phyloP scores from a whole-genome alignment of 2,888 invertebrate species.

The Chironomus tentans region DNA sequence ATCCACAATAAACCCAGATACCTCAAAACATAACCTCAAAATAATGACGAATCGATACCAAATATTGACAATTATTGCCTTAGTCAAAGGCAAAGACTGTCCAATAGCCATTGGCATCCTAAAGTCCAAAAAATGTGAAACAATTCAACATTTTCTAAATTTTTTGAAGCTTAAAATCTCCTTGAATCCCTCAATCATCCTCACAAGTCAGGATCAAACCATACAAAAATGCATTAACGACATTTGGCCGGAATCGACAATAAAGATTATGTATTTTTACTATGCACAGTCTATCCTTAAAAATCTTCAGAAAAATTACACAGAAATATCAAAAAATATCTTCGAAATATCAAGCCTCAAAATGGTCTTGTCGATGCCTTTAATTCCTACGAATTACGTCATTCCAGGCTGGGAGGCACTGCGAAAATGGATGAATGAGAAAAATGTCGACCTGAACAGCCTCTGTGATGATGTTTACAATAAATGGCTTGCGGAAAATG shows the following conservation, averaged over 20 bases:
- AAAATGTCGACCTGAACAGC: conserved; percentile 28
- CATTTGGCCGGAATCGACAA: conserved; percentile 32
- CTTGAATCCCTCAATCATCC: conserved; percentile 31
- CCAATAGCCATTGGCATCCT: conserved; percentile 32
- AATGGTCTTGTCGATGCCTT: conserved; percentile 33
- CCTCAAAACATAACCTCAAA: not conserved
- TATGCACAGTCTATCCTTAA: conserved; percentile 30
- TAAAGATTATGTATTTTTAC: conserved; percentile 33
- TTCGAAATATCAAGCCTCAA: conserved; percentile 20
- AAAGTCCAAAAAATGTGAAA: conserved; percentile 31
- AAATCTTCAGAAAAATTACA: not conserved
- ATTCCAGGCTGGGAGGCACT: conserved; percentile 32
- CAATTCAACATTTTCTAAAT: conserved; percentile 29
- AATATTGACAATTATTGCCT: not conserved
- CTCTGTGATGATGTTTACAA: not conserved
- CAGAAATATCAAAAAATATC: not conserved
- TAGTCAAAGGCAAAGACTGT: not conserved
- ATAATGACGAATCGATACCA: not conserved
- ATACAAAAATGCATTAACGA: conserved; percentile 31
- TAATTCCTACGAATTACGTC: conserved; percentile 34
- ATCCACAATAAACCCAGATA: too few species aligned
- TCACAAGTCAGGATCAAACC: conserved; percentile 31
- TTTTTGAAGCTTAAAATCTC: not conserved
- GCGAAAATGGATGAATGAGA: conserved; percentile 34
- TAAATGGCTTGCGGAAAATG: conserved; percentile 29